phyloP scores from a whole-genome alignment of 2,113 vertebrate genomes.

The Pelecanoides urinatrix region DNA sequence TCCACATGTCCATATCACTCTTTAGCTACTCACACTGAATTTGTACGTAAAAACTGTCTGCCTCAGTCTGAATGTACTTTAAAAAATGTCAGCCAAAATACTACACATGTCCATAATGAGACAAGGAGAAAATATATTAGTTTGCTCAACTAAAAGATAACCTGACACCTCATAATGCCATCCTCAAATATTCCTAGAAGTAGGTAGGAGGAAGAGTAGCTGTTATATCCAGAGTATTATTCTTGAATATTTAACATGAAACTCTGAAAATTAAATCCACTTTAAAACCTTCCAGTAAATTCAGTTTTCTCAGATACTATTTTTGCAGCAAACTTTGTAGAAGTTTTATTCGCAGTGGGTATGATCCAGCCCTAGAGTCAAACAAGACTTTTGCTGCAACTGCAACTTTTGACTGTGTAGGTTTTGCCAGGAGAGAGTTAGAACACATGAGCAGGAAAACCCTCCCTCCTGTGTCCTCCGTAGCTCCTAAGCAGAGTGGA shows the following conservation, averaged over 20 bases:
- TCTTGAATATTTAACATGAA: background rate
- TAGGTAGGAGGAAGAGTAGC: background rate
- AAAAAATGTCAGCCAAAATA: background rate
- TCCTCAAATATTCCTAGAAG: background rate
- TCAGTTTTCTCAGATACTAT: background rate
- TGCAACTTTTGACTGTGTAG: conserved; percentile 1
- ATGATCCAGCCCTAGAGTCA: conserved; percentile 3
- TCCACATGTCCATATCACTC: background rate
- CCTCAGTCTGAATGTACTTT: background rate
- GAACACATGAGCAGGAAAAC: background rate
- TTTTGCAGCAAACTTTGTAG: background rate
- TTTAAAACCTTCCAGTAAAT: background rate
- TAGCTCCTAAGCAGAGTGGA: background rate
- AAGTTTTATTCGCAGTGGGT: background rate
- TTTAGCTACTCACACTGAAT: background rate
- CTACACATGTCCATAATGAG: background rate
- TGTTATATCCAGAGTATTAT: background rate
- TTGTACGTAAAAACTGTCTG: background rate
- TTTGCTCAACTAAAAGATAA: background rate
- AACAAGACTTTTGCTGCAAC: background rate
- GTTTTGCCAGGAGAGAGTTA: background rate
- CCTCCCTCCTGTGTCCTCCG: background rate
- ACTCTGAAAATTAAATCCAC: background rate
- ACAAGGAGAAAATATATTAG: background rate
- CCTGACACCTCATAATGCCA: background rate